Evolutionary conservation across 2,888 invertebrate genomes (phyloP), one percentile per base, ranked within the genome.

Genomic region (Diloba caeruleocephala): DNA sequence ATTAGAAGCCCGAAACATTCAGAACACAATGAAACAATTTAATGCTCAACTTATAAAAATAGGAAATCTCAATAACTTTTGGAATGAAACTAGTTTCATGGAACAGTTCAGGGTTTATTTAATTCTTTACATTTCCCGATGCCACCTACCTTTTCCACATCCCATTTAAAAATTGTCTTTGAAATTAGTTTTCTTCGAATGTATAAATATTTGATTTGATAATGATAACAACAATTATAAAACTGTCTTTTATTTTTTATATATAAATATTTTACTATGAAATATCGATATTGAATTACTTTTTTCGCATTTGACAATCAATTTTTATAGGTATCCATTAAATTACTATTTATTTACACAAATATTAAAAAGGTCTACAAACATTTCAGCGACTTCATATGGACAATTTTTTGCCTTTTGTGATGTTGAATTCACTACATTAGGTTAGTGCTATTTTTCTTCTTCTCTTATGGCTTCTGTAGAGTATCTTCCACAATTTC

Each of bases 141-240:
- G 32, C 26, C 0, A 65, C 58, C 0, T 59, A 58, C 21, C 31
- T 64, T 1, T 64, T 59, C 32, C 36, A 15, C 6, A 57, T 64
- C n/a, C 13, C 32, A 28, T 25, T 3, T 15, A 32, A 2, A 64
- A 64, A 45, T 32, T 3, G 17, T n/a, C 1, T 25, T 13, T 0
- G 15, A 9, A 28, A 60, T 6, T 33, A 31, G 13, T 26, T 28
- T 17, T 29, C 10, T 26, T 26, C 12, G 7, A 21, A 59, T 33
- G 13, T 13, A 28, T 14, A 17, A 17, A 37, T 15, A 41, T 17
- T 45, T 41, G 3, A 17, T 29, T 25, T 23, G 3, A 15, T 13
- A 43, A 6, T 13, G 9, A 5, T 9, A 45, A 15, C 1, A 9
- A 19, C 10, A 14, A 14, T 14, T 15, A n/a, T n/a, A n/a, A n/a